These are phyloP conservation scores for Zaprionus ornatus DNA, from an alignment of 1,140 invertebrate genomes.

Conservation along the genomic window DNA sequence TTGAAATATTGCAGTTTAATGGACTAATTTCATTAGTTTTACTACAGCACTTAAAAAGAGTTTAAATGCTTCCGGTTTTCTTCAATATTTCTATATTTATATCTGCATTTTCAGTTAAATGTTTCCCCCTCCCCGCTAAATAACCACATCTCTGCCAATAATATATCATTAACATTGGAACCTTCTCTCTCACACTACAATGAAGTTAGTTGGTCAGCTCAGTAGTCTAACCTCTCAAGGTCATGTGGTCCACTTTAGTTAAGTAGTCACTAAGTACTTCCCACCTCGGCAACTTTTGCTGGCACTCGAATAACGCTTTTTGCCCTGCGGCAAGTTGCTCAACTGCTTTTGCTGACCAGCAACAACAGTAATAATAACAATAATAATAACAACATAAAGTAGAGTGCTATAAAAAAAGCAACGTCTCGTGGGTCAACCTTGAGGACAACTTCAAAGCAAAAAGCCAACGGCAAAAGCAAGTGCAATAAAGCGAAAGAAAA, in stretches of 20 bases:
- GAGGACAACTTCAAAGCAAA: conserved; percentile 43
- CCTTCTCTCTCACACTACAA: conserved; percentile 4
- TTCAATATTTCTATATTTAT: no score
- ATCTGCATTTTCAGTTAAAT: background rate
- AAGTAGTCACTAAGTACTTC: conserved; percentile 14
- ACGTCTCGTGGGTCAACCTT: conserved; percentile 25
- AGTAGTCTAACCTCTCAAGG: conserved; percentile 26
- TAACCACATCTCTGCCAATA: background rate
- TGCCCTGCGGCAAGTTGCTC: conserved; percentile 31
- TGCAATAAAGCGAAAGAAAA: conserved; percentile 29
- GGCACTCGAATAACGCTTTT: background rate
- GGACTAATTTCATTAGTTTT: background rate
- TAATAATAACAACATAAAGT: conserved; percentile 2
- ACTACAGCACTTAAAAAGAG: background rate
- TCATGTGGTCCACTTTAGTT: conserved; percentile 28
- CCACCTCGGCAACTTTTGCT: conserved; percentile 16
- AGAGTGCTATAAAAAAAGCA: background rate
- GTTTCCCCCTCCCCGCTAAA: background rate
- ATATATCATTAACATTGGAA: conserved; percentile 5
- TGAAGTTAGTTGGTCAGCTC: background rate
- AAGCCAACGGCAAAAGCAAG: conserved; percentile 27
- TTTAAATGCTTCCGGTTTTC: background rate
- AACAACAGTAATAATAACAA: background rate
- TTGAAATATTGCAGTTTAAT: no score
- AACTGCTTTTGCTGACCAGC: conserved; percentile 30